Evolutionary conservation across 2,797 vertebrate species (phyloP), one percentile per base, ranked within the genome.

Genomic region (Mus caroli): DNA sequence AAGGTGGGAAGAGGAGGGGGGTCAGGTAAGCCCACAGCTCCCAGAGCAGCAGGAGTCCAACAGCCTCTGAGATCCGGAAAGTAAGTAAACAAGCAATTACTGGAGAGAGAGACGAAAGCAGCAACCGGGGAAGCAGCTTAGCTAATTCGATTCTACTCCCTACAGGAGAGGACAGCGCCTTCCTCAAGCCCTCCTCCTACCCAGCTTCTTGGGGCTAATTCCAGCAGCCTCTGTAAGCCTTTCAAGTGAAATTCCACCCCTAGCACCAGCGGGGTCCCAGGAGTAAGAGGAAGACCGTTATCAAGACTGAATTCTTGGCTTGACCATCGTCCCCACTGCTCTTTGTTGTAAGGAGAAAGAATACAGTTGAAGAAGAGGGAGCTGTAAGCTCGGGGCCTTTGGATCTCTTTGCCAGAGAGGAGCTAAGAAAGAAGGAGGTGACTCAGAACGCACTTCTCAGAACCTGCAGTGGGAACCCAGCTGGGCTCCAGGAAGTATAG

Each of bases 31-130:
- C 94, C 79, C 75, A 52, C 82, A 73, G 60, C 40, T 87, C 95
- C 88, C 95, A 62, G 58, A 97, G 95, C 94, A 96, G 90, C 93
- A 40, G 84, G 95, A 97, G 94, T 97, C 94, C 94, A 76, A 77
- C 84, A 90, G 95, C 94, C 85, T 96, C 94, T 67, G 88, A 95
- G 92, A 97, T 90, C 43, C n/a, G 20, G 58, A 87, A 82, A 91
- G 80, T 76, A 73, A 90, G 94, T 95, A 97, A 97, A 96, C 95
- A 97, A 97, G 92, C 96, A 97, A 96, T 96, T 97, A 97, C 95
- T 83, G 75, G 67, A 79, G 56, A 90, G 83, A 92, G 71, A 94
- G 96, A 90, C 31, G 2, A 78, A 80, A 92, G 79, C 46, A 9
- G 94, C 76, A 96, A 87, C 76, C 78, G 24, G 73, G 96, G 95